Percentiles rank a stretch among this genome's conserved stretches.
Evolutionary conservation across 2,888 invertebrate species (phyloP).

Genomic region (Megaustenia siamemsis): DNA sequence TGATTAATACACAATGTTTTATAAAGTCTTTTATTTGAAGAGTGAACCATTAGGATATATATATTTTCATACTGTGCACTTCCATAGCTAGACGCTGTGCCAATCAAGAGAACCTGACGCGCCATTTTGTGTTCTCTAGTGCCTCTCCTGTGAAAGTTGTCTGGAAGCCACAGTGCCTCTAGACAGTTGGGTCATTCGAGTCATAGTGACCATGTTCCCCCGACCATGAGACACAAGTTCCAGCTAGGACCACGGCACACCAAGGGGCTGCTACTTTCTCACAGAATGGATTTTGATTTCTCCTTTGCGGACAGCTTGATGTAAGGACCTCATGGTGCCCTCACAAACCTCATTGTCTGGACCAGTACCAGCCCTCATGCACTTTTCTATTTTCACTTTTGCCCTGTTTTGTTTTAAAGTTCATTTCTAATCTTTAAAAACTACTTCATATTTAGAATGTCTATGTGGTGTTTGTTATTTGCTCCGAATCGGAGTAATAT

Average conservation of each 20-base stretch:
- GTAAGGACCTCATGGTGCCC: constrained; percentile 33
- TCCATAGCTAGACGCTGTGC: constrained; percentile 26
- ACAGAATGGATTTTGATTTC: constrained; percentile 51
- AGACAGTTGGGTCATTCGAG: constrained; percentile 25
- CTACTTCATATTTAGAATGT: neutral
- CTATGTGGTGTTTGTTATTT: neutral
- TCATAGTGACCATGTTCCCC: constrained; percentile 31
- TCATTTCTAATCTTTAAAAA: neutral
- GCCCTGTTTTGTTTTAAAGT: neutral
- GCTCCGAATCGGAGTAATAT: neutral
- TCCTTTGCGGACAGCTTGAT: constrained; percentile 49
- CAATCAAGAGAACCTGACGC: constrained; percentile 13
- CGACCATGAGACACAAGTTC: constrained; percentile 46
- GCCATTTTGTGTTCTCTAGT: constrained; percentile 50
- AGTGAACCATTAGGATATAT: constrained; percentile 20
- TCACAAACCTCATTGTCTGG: constrained; percentile 25
- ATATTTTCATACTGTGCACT: neutral
- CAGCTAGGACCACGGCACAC: constrained; percentile 33
- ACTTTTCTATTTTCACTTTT: neutral
- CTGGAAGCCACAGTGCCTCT: constrained; percentile 27
- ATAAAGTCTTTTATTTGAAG: neutral
- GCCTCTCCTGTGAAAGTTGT: constrained; percentile 22
- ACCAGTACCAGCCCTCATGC: neutral
- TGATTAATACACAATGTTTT: neutral
- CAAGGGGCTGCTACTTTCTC: constrained; percentile 38